Percentiles rank a stretch among this genome's conserved stretches.
Conservation (phyloP, 2,888 invertebrate genomes). For the Sminthurinus aureus region DNA sequence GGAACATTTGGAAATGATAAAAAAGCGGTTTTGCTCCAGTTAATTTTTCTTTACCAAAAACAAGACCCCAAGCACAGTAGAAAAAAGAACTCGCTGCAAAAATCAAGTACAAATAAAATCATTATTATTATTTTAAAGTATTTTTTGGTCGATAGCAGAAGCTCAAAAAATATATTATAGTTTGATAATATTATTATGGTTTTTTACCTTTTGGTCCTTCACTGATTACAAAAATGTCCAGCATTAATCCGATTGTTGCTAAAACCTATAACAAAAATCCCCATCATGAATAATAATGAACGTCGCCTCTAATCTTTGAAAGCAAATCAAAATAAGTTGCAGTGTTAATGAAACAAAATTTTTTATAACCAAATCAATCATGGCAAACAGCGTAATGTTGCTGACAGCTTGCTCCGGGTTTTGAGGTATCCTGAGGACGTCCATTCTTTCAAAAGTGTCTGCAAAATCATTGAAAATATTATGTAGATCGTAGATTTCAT, state of each 20-base stretch:
- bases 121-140: not conserved
- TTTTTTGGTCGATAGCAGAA: not conserved
- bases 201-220: slow-evolving; percentile 15
- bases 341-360: not conserved
- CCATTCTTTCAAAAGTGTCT: not conserved
- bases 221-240: slow-evolving; percentile 31
- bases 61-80: slow-evolving; percentile 32
- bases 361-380: slow-evolving; percentile 23
- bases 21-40: no score
- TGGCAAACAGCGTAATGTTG: slow-evolving; percentile 25
- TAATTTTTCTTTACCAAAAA: not conserved
- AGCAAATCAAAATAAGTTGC: not conserved
- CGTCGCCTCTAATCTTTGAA: not conserved
- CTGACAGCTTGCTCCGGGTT: slow-evolving; percentile 5
- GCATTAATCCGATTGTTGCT: slow-evolving; percentile 37
- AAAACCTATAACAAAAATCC: slow-evolving; percentile 11
- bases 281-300: not conserved
- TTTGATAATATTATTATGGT: no score
- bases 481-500: no score
- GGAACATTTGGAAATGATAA: no score
- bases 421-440: not conserved
- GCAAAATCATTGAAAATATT: not conserved
- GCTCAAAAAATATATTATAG: no score
- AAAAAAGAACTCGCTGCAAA: slow-evolving; percentile 20
- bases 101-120: not conserved